Evolutionary conservation across 2,113 vertebrate genomes (phyloP).

Genomic region (Grammomys surdaster): DNA sequence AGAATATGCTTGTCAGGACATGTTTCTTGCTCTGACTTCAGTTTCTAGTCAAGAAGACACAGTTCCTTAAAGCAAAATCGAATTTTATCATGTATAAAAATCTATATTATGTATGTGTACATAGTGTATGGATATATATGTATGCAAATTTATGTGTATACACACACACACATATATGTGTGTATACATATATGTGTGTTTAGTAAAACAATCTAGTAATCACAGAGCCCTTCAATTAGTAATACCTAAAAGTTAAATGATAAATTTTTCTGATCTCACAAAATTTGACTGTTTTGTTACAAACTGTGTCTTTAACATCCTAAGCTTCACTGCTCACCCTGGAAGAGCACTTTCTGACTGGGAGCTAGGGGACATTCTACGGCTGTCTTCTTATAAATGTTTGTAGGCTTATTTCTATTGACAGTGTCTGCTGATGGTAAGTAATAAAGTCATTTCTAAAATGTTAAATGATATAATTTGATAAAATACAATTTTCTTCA

Average conservation of each 20-base stretch:
- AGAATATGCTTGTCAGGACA: not conserved
- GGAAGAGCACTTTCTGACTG: not conserved
- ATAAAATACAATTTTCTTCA: not conserved
- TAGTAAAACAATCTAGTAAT: not conserved
- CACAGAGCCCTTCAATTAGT: not conserved
- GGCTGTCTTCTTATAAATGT: not conserved
- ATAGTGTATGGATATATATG: not conserved
- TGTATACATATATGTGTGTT: accelerated
- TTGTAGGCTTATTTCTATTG: not conserved
- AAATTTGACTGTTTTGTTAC: not conserved
- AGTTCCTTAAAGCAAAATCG: not conserved
- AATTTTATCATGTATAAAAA: not conserved
- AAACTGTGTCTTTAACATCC: not conserved
- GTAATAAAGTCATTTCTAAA: not conserved
- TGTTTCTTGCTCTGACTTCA: not conserved
- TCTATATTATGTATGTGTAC: not conserved
- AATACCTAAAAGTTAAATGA: not conserved
- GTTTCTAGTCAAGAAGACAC: not conserved
- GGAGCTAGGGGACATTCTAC: not conserved
- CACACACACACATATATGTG: too few relatives aligned
- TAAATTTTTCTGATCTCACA: not conserved
- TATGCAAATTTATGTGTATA: not conserved
- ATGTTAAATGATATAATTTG: not conserved
- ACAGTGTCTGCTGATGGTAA: not conserved
- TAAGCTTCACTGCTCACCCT: not conserved